Evolutionary conservation across 2,888 invertebrate genomes (phyloP).

Genomic region (Microchrysa polita): DNA sequence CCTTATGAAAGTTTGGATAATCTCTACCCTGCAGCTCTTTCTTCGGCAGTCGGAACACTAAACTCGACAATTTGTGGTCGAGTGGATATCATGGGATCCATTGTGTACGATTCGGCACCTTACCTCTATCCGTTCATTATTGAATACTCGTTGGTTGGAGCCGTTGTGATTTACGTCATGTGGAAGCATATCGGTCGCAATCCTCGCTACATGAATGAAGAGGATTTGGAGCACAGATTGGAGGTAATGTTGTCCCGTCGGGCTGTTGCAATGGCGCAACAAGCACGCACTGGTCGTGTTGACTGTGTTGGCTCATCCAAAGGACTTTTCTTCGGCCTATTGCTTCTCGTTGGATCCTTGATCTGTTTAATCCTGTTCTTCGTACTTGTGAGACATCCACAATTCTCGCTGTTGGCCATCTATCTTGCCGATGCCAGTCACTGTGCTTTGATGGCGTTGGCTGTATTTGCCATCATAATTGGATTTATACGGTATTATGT

Average conservation of each 20-base stretch:
- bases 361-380: conserved; percentile 96
- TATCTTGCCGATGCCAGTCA: conserved; percentile 92
- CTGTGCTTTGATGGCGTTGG: conserved; percentile 86
- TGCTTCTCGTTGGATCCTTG: conserved; percentile 87
- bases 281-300: conserved; percentile 83
- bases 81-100: conserved; percentile 90
- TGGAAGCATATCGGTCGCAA: conserved; percentile 94
- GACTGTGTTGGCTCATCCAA: conserved; percentile 96
- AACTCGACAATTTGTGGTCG: conserved; percentile 78
- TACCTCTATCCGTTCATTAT: conserved; percentile 96
- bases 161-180: conserved; percentile 95
- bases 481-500: conserved; percentile 92
- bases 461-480: conserved; percentile 88
- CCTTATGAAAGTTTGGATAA: conserved; percentile 69
- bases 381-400: conserved; percentile 87
- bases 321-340: conserved; percentile 90
- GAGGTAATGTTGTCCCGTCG: conserved; percentile 88
- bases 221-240: conserved; percentile 87
- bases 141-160: conserved; percentile 94
- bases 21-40: conserved; percentile 70
- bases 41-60: conserved; percentile 63
- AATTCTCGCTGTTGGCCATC: conserved; percentile 85
- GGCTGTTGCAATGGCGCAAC: conserved; percentile 86
- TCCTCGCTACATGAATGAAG: conserved; percentile 80
- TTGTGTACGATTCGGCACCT: conserved; percentile 92